A percentile compares a stretch with the other conserved stretches of the same genome.
Conservation (phyloP, 2,888 invertebrate species). For the Nemotelus nigrinus region DNA sequence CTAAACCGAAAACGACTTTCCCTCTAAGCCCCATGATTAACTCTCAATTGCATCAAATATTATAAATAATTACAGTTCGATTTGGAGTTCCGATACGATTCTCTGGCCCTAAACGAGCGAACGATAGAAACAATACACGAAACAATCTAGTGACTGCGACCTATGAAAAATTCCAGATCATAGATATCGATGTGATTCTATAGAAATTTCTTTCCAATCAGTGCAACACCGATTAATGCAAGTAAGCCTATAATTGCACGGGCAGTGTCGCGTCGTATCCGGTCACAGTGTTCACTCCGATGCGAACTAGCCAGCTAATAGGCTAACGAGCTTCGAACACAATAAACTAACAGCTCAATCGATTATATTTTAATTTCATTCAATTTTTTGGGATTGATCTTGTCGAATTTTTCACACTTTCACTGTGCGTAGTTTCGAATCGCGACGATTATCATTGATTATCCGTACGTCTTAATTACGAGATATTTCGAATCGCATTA, state of each 20-base stretch:
- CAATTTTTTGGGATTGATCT: conserved; percentile 11
- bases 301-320: too few relatives aligned
- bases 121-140: too few relatives aligned
- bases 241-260: conserved; percentile 25
- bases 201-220: conserved; percentile 26
- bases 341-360: not conserved
- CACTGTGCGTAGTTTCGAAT: conserved; percentile 3
- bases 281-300: conserved; percentile 12
- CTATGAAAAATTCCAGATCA: too few relatives aligned
- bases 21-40: conserved; percentile 52
- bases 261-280: conserved; percentile 27
- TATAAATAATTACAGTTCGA: conserved; percentile 13
- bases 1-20: conserved; percentile 52
- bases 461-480: conserved; percentile 1
- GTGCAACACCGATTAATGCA: conserved; percentile 26
- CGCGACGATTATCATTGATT: conserved; percentile 4
- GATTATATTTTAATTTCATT: not conserved
- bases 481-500: not conserved
- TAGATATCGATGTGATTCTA: not conserved
- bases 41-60: not conserved
- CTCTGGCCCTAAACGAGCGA: not conserved
- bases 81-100: not conserved
- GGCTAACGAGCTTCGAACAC: too few relatives aligned
- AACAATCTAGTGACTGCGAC: too few relatives aligned
- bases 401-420: conserved; percentile 36